Evolutionary conservation across 92 coral and sea anemone genomes (phyloP).

Genomic region (Umimayanthus chanpuru): DNA sequence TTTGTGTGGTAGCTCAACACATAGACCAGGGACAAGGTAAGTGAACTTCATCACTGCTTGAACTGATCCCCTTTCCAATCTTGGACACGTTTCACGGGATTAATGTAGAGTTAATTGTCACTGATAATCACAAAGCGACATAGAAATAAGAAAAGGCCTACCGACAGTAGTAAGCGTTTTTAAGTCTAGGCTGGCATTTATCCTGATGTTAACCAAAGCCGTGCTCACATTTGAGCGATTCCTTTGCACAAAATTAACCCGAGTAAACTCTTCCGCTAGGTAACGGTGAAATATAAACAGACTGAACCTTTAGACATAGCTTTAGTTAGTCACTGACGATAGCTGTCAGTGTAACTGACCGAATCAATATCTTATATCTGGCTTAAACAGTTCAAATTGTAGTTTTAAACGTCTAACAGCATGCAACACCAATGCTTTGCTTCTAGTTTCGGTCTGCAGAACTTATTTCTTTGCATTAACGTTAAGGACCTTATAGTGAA

Average conservation of each 20-base stretch:
- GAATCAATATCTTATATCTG: too few species aligned
- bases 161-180: background rate
- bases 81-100: background rate
- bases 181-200: background rate
- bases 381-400: too few species aligned
- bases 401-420: too few species aligned
- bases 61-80: background rate
- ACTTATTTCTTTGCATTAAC: background rate
- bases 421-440: too few species aligned
- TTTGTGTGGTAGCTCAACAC: constrained; percentile 33
- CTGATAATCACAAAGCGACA: background rate
- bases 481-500: background rate
- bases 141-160: background rate
- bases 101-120: background rate
- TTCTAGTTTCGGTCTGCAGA: too few species aligned
- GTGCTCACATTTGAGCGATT: background rate
- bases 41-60: background rate
- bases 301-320: background rate
- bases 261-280: background rate
- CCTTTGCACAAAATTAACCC: background rate
- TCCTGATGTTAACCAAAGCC: background rate
- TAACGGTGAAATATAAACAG: background rate
- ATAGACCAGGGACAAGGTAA: constrained; percentile 13
- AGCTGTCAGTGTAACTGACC: too few species aligned
- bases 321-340: too few species aligned